phyloP scores from a whole-genome alignment of 2,797 vertebrate species.

The Anolis apletophallus region DNA sequence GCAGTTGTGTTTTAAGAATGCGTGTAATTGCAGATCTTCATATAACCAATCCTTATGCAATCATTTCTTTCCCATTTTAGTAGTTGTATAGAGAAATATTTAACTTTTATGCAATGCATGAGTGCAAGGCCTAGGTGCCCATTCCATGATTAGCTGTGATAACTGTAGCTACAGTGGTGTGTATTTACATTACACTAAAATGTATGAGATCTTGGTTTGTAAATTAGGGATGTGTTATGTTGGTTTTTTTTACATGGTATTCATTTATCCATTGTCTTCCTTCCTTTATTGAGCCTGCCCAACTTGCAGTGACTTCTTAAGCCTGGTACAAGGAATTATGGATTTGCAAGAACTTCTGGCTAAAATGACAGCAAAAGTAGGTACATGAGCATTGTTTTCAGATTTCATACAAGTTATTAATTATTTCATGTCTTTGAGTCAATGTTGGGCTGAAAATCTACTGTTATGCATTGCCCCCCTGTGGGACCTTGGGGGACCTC shows the following conservation, averaged over 20 bases:
- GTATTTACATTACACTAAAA: too few species aligned
- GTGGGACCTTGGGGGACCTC: too few species aligned
- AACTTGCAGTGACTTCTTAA: slow-evolving; percentile 97
- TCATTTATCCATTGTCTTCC: slow-evolving; percentile 60
- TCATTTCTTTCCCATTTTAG: too few species aligned
- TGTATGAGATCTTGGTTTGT: neutral
- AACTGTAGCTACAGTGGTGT: too few species aligned
- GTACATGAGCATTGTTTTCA: slow-evolving; percentile 62
- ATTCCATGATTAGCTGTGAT: too few species aligned
- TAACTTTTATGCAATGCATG: too few species aligned
- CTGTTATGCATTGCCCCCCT: neutral
- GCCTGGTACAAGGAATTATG: slow-evolving; percentile 98
- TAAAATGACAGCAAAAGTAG: slow-evolving; percentile 97
- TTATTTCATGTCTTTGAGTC: slow-evolving; percentile 36
- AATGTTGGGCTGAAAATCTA: neutral
- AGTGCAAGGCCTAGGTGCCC: too few species aligned
- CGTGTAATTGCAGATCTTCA: too few species aligned
- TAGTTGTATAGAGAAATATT: too few species aligned
- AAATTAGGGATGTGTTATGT: neutral
- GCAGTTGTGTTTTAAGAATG: too few species aligned
- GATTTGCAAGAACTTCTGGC: slow-evolving; percentile 96
- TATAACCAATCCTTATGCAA: too few species aligned
- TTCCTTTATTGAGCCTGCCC: slow-evolving; percentile 91
- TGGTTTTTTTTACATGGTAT: slow-evolving; percentile 43
- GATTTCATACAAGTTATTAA: slow-evolving; percentile 41